Percentiles rank a stretch among this genome's conserved stretches.
Conservation (phyloP, 2,888 invertebrate species). For the Drosophila anceps region DNA sequence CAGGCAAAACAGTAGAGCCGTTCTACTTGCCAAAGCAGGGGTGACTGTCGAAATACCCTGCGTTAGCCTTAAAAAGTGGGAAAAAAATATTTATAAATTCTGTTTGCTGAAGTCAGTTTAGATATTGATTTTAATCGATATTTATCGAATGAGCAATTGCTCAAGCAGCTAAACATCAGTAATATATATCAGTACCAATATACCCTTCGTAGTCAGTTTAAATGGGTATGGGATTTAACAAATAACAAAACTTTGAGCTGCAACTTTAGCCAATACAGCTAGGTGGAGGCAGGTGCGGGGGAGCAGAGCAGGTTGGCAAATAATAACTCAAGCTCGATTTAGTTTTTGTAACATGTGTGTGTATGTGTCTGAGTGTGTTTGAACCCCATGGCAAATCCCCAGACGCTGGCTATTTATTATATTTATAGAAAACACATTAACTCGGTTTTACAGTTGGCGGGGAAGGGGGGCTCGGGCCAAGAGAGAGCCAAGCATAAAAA, state of each 20-base stretch:
- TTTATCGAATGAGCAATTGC: background rate
- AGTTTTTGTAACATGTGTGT: conserved; percentile 31
- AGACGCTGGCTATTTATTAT: conserved; percentile 54
- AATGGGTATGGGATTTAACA: conserved; percentile 12
- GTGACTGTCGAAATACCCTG: background rate
- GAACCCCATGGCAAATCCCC: conserved; percentile 36
- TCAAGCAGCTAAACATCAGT: background rate
- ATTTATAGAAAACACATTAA: conserved; percentile 75
- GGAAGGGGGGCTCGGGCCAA: conserved; percentile 4
- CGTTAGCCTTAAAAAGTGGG: no score
- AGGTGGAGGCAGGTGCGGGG: background rate
- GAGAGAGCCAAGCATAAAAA: conserved; percentile 39
- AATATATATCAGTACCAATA: background rate
- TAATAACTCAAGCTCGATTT: conserved; percentile 50
- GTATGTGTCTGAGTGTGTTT: conserved; percentile 4
- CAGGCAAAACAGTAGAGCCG: background rate
- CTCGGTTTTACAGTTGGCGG: conserved; percentile 54
- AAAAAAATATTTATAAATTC: background rate
- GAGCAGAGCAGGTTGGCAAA: background rate
- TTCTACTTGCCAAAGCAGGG: background rate
- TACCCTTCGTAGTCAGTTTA: background rate
- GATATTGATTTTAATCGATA: background rate
- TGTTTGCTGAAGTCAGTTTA: background rate
- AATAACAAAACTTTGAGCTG: conserved; percentile 40
- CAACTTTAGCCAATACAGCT: conserved; percentile 19